Evolutionary conservation across 64 coral and sea anemone species (phyloP).

Genomic region (Porites australiensis): DNA sequence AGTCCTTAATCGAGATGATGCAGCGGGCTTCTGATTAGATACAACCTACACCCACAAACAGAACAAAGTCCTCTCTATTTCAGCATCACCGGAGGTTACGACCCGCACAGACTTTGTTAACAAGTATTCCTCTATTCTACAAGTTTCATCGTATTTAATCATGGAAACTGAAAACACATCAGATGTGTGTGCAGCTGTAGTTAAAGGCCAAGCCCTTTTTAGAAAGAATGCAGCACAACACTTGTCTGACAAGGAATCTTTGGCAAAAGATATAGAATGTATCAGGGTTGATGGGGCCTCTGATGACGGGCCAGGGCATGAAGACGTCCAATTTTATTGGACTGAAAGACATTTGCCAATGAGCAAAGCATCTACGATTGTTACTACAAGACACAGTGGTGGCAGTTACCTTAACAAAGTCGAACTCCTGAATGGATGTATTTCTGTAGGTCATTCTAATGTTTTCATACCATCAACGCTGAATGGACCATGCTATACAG

Average conservation of each 20-base stretch:
- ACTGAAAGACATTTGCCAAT: not conserved
- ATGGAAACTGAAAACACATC: slow-evolving; percentile 16
- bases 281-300: not conserved
- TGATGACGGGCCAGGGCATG: not conserved
- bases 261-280: not conserved
- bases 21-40: slow-evolving; percentile 49
- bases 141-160: slow-evolving; percentile 40
- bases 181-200: slow-evolving; percentile 8
- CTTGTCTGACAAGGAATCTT: not conserved
- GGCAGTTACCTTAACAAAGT: not conserved
- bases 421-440: not conserved
- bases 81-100: slow-evolving; percentile 17
- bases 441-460: not conserved
- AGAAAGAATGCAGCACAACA: slow-evolving; percentile 41
- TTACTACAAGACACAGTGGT: not conserved
- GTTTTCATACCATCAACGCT: not conserved
- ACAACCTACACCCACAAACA: slow-evolving; percentile 63
- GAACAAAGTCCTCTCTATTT: not conserved
- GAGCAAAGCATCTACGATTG: not conserved
- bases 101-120: slow-evolving; percentile 46
- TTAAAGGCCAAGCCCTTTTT: slow-evolving; percentile 38
- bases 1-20: slow-evolving; percentile 62
- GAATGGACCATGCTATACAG: not conserved
- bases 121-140: slow-evolving; percentile 46
- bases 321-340: not conserved